Conservation (phyloP, 37 sponge, comb jelly and placozoan genomes). For the Axinella damicornis region DNA sequence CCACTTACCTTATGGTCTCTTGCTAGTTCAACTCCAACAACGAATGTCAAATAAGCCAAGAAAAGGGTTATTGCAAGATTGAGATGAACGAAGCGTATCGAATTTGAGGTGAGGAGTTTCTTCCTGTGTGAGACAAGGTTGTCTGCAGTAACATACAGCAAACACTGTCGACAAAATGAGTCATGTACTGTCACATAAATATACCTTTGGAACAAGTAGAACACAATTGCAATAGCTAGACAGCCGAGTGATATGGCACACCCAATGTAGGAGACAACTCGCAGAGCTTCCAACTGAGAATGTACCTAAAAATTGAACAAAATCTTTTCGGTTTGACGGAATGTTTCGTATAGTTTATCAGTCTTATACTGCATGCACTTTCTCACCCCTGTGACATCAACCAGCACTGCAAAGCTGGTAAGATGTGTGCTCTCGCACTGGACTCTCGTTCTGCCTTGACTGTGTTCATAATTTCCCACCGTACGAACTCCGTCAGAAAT, state of each 20-base stretch:
- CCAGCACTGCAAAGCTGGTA: slow-evolving; percentile 77
- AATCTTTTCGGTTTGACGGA: no score
- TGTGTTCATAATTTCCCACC: neutral
- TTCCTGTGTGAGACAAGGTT: no score
- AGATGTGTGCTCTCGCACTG: slow-evolving; percentile 55
- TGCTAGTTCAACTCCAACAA: slow-evolving; percentile 17
- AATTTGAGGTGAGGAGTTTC: slow-evolving; percentile 12
- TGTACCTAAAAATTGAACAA: no score
- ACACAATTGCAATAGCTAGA: slow-evolving; percentile 44
- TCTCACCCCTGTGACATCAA: slow-evolving; percentile 35
- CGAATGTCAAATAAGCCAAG: neutral
- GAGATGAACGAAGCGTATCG: slow-evolving; percentile 27
- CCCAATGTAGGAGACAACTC: slow-evolving; percentile 64
- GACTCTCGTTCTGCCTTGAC: neutral
- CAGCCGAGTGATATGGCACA: slow-evolving; percentile 49
- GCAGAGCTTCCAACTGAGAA: neutral
- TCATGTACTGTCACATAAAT: no score
- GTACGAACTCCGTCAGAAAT: slow-evolving; percentile 16
- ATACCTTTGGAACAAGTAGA: slow-evolving; percentile 52
- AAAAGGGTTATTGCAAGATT: slow-evolving; percentile 32
- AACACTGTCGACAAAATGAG: no score
- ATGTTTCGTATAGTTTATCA: no score
- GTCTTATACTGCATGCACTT: no score
- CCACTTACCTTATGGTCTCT: neutral
- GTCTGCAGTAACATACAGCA: no score